These are phyloP conservation scores for Lasioglossum leucozonium DNA, from an alignment of 2,888 invertebrate genomes.

Conservation along the genomic window DNA sequence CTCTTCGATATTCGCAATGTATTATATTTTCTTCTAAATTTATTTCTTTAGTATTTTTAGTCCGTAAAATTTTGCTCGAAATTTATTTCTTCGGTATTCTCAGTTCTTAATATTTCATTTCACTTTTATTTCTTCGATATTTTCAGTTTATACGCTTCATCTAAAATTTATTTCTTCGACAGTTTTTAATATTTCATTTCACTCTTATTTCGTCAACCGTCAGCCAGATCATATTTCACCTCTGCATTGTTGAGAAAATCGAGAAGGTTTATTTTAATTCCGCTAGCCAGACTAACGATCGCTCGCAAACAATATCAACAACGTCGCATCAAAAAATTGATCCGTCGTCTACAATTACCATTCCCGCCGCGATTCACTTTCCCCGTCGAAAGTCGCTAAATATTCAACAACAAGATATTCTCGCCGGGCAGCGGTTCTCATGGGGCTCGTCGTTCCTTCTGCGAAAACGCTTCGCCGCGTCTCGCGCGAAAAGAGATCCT, in stretches of 20 bases:
- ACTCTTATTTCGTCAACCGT: background rate
- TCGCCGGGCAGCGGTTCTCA: background rate
- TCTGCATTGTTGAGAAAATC: too few relatives aligned
- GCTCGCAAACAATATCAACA: background rate
- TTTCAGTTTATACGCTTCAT: background rate
- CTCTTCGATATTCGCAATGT: background rate
- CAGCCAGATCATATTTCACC: too few relatives aligned
- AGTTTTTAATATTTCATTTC: background rate
- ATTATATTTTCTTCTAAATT: background rate
- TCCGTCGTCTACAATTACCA: background rate
- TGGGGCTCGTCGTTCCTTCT: background rate
- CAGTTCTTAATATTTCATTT: too few relatives aligned
- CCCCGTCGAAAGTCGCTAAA: background rate
- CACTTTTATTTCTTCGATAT: background rate
- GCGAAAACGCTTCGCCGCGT: background rate
- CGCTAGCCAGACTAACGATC: background rate
- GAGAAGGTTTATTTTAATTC: background rate
- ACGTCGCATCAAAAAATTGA: background rate
- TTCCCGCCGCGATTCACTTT: slow-evolving; percentile 1
- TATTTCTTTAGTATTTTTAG: background rate
- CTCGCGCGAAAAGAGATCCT: background rate
- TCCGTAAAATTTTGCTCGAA: background rate
- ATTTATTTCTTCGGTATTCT: background rate
- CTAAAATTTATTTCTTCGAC: background rate
- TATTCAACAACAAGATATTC: slow-evolving; percentile 1